A percentile compares a stretch with the other conserved stretches of the same genome.
Evolutionary conservation across 1,140 invertebrate species (phyloP).

Genomic region (Drosophila neocordata): DNA sequence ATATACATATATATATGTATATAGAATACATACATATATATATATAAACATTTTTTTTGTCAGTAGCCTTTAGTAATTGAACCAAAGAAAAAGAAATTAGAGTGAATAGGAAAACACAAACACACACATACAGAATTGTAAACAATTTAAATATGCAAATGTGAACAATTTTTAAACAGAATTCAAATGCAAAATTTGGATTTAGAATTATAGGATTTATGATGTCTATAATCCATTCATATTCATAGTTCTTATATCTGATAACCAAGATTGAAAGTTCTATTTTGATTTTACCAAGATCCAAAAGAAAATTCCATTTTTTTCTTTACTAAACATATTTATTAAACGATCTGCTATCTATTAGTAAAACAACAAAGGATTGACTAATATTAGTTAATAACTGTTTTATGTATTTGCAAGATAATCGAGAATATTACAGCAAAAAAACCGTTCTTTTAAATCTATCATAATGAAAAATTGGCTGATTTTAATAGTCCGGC

Average conservation of each 20-base stretch:
- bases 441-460: no score
- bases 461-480: no score
- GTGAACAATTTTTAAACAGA: background rate
- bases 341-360: no score
- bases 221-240: background rate
- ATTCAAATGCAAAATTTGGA: background rate
- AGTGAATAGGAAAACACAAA: background rate
- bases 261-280: background rate
- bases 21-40: background rate
- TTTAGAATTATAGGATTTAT: background rate
- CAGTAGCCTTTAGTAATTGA: constrained; percentile 2
- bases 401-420: no score
- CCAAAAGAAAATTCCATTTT: no score
- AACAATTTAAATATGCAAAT: no score
- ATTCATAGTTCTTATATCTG: background rate
- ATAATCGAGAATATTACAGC: no score
- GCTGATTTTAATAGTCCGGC: no score
- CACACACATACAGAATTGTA: background rate
- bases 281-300: background rate
- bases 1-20: background rate
- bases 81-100: constrained; percentile 6
- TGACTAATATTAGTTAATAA: no score
- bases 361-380: no score
- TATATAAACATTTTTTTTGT: background rate
- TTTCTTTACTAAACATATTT: no score